Conservation (phyloP, 2,888 invertebrate genomes). For the Agrotis ipsilon region DNA sequence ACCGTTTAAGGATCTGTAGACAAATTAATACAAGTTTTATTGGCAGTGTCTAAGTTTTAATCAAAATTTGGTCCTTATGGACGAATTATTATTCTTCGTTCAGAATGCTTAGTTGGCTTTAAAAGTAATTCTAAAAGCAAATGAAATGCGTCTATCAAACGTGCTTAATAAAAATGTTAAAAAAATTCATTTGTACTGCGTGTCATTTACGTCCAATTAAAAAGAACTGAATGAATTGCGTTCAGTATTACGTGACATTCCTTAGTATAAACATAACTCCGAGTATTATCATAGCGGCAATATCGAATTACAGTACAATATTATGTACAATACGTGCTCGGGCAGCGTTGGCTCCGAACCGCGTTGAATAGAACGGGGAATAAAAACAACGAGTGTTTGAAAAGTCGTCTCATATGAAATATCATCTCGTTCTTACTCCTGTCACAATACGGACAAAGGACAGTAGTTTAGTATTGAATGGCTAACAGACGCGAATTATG, state of each 20-base stretch:
- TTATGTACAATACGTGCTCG: constrained; percentile 65
- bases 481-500: constrained; percentile 44
- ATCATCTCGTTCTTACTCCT: constrained; percentile 69
- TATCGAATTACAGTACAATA: constrained; percentile 74
- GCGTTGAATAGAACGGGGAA: constrained; percentile 65
- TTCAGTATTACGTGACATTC: constrained; percentile 70
- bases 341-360: constrained; percentile 38
- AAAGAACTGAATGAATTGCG: constrained; percentile 75
- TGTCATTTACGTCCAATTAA: constrained; percentile 76
- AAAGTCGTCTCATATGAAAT: constrained; percentile 73
- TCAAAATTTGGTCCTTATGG: constrained; percentile 9
- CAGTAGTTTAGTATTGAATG: constrained; percentile 24
- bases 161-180: constrained; percentile 43
- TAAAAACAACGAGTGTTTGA: constrained; percentile 72
- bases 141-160: constrained; percentile 22
- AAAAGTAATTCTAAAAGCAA: constrained; percentile 24
- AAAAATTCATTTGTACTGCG: constrained; percentile 42
- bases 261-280: constrained; percentile 72
- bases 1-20: constrained; percentile 8
- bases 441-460: constrained; percentile 46
- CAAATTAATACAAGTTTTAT: constrained; percentile 24
- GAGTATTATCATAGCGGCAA: constrained; percentile 69
- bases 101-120: not conserved
- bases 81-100: not conserved
- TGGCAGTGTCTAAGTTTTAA: constrained; percentile 19